Evolutionary conservation across 2,888 invertebrate species (phyloP), one percentile per base, ranked within the genome.

Genomic region (Biston stratarius): DNA sequence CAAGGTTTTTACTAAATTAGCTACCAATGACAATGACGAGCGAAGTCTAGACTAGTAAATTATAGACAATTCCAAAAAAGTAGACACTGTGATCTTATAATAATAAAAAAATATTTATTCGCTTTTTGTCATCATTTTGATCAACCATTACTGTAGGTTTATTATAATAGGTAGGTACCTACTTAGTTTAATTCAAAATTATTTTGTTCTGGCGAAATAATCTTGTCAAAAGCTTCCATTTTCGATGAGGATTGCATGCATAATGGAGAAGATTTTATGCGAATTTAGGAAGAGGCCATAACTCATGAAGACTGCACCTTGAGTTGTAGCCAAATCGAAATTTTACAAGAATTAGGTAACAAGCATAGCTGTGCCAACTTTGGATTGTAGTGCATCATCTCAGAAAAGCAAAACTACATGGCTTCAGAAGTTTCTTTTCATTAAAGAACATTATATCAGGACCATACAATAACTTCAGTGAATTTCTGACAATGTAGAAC

Each of bases 291-390:
- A 53, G 14, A 48, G 59, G 61, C 47, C 51, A 61, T 58, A 60
- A 49, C 10, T 34, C 47, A 24, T 61, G 51, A 59, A 58, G 38
- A 42, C 57, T 44, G 64, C 53, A 61, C 57, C 60, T 67, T 67
- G 64, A 67, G 49, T 6, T 40, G 58, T 14, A 53, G 64, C 68
- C 71, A 71, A 66, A 66, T 55, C 9, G 48, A 52, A 48, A 15
- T 33, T 34, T 15, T 15, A 5, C 8, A 51, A 10, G 11, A 60
- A 53, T 65, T 52, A n/a, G 36, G 14, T n/a, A 51, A 61, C 53
- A 48, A 24, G 33, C 42, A 0, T 6, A 56, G 36, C 11, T 55
- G n/a, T 57, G 61, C 61, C 66, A 66, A 61, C 34, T 56, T 60
- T 56, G 10, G 36, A 56, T 11, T 56, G 15, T 56, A 33, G 11